Evolutionary conservation across 2,797 vertebrate genomes (phyloP).

Genomic region (Babyrousa celebensis): DNA sequence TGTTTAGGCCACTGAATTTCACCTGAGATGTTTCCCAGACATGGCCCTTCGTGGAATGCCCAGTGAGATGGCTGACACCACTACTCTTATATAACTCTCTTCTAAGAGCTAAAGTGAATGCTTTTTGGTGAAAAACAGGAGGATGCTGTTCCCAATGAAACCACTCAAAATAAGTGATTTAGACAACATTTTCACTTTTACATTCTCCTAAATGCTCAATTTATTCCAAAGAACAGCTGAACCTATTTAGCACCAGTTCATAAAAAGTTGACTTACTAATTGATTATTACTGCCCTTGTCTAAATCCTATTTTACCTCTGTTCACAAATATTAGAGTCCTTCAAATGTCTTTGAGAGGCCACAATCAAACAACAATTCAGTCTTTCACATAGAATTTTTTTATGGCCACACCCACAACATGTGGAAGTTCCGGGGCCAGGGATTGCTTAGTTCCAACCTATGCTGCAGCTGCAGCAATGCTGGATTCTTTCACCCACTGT

Average conservation of each 20-base stretch:
- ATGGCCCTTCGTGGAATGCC: neutral
- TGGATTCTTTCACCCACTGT: no score
- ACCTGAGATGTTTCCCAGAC: neutral
- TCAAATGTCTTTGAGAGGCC: neutral
- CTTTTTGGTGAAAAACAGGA: neutral
- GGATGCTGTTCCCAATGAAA: neutral
- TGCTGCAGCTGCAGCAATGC: no score
- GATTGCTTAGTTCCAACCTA: no score
- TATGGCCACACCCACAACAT: no score
- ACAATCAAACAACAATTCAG: neutral
- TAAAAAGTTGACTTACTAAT: slow-evolving; percentile 17
- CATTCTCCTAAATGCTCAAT: neutral
- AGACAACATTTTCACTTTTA: neutral
- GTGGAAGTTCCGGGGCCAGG: no score
- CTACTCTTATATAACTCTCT: neutral
- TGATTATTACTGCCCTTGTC: neutral
- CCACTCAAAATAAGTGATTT: neutral
- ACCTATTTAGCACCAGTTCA: neutral
- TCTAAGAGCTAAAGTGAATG: slow-evolving; percentile 33
- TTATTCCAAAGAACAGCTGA: neutral
- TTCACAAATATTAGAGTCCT: neutral
- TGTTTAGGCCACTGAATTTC: neutral
- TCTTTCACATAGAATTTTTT: neutral
- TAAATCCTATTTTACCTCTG: neutral
- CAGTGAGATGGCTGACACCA: neutral